Conservation (phyloP, 1,140 invertebrate genomes). For the Drosophila hydei region DNA sequence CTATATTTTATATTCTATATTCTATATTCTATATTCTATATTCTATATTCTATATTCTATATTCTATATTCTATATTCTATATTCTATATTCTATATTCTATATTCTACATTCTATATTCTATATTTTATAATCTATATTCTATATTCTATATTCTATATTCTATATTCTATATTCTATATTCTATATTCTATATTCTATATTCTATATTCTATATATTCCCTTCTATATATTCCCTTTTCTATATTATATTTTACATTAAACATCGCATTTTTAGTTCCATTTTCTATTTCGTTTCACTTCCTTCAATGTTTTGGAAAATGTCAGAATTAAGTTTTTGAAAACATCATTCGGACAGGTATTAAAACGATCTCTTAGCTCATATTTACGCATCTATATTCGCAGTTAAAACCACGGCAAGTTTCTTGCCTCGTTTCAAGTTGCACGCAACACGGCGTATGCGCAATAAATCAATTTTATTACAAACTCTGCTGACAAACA, state of each 20-base stretch:
- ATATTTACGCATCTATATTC: background rate
- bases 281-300: background rate
- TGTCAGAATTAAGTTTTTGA: background rate
- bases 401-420: conserved; percentile 9
- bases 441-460: conserved; percentile 17
- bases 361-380: background rate
- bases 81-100: background rate
- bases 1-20: background rate
- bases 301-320: background rate
- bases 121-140: background rate
- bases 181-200: background rate
- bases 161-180: background rate
- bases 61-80: background rate
- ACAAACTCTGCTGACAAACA: conserved; percentile 15
- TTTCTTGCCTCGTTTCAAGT: background rate
- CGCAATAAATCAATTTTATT: conserved; percentile 42
- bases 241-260: background rate
- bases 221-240: background rate
- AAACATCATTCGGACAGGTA: background rate
- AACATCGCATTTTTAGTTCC: background rate
- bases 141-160: background rate
- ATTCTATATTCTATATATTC: background rate
- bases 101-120: background rate
- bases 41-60: background rate
- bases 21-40: background rate